Percentiles rank a stretch among this genome's conserved stretches.
Conservation (phyloP, 2,888 invertebrate genomes). For the Amphipyra tragopoginis region DNA sequence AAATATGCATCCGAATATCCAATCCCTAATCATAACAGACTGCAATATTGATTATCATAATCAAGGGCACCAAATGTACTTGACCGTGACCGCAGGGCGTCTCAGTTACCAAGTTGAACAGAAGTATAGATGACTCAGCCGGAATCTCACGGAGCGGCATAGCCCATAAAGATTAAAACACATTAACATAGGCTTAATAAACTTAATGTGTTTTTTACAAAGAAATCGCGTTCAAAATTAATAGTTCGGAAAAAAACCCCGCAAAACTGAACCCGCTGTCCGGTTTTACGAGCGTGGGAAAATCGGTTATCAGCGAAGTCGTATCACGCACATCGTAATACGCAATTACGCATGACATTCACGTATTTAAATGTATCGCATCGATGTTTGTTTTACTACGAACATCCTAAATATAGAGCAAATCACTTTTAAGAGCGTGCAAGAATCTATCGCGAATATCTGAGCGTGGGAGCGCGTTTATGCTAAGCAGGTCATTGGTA, state of each 20-base stretch:
- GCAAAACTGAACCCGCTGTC: conserved; percentile 47
- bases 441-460: conserved; percentile 87
- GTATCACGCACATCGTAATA: conserved; percentile 62
- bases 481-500: conserved; percentile 89
- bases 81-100: too few species aligned
- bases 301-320: conserved; percentile 63
- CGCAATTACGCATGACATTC: conserved; percentile 66
- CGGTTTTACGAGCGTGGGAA: conserved; percentile 76
- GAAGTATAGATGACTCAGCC: conserved; percentile 48
- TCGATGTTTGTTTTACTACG: conserved; percentile 86
- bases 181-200: conserved; percentile 58
- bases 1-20: too few species aligned
- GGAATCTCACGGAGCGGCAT: conserved; percentile 34
- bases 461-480: conserved; percentile 86
- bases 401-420: conserved; percentile 89
- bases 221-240: conserved; percentile 64
- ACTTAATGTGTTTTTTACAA: conserved; percentile 54
- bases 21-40: too few species aligned
- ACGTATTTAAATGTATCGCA: conserved; percentile 79
- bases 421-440: conserved; percentile 87
- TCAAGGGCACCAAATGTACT: too few species aligned
- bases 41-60: too few species aligned
- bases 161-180: conserved; percentile 36
- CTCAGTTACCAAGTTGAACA: conserved; percentile 11
- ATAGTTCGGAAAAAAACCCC: conserved; percentile 66